Conservation (phyloP, 2,113 vertebrate species). For the Daphoenositta chrysoptera region DNA sequence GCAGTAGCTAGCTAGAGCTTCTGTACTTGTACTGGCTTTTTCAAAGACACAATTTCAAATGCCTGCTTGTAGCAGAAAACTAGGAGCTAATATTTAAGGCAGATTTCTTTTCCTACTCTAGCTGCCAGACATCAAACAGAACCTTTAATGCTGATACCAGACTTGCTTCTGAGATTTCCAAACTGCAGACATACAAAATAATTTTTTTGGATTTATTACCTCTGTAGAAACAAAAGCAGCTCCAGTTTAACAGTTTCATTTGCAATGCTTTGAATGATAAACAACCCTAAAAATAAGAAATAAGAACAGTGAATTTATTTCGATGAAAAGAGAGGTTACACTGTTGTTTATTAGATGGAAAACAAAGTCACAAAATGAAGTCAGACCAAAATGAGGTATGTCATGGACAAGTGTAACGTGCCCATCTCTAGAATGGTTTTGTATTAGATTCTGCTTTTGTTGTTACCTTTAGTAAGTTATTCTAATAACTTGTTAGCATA, state of each 20-base stretch:
- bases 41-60: neutral
- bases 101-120: neutral
- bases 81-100: neutral
- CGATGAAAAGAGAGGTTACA: neutral
- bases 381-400: neutral
- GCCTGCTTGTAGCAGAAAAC: neutral
- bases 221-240: neutral
- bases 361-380: neutral
- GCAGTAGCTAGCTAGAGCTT: neutral
- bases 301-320: neutral
- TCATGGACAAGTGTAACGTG: neutral
- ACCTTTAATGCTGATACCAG: neutral
- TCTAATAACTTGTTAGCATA: neutral
- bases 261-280: neutral
- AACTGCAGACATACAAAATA: neutral
- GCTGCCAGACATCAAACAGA: neutral
- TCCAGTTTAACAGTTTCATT: neutral
- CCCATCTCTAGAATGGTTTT: neutral
- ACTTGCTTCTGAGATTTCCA: neutral
- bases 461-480: neutral
- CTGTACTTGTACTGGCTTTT: neutral
- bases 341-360: neutral
- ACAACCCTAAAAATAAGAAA: neutral
- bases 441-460: neutral
- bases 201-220: neutral